Evolutionary conservation across 1,140 invertebrate species (phyloP), one percentile per base, ranked within the genome.

Genomic region (Pogonomyrmex barbatus): DNA sequence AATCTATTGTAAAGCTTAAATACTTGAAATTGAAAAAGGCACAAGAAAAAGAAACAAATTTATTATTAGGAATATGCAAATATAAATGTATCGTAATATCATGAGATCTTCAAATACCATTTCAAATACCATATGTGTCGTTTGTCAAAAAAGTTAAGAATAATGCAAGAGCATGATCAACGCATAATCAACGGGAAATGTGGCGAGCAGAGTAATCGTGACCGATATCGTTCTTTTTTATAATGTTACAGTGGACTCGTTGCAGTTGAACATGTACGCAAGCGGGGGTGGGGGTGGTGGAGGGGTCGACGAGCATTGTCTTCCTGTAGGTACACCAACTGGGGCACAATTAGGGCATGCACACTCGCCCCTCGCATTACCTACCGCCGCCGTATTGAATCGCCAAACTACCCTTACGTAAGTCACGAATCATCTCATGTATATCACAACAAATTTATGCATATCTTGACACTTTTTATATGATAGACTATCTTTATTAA

Each of bases 351-450:
- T 94, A 82, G 92, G 91, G 68, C 93, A 94, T 81, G 94, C 94
- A 78, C 94, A 94, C 77, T 95, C 94, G 63, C 94, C 94, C 76
- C 89, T 95, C 81, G 91, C 93, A 75, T 92, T 95, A 91, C 94
- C 94, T 91, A 94, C 94, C 86, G 94, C 93, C 89, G 94, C 94
- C 68, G 93, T 92, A 42, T 92, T 95, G 86, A 95, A 94, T 92
- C 94, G 94, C 65, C 94, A 95, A 76, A 94, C 94, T 62, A 94
- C 92, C 79, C 93, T 94, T 91, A 94, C 92, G 94, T 95, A 93
- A 95, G 93, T 94, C 52, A 56, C 39, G 4, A 56, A 39, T 56
- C 52, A 70, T 17, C 52, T 71, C 47, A 47, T n/a, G 71, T 82
- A 8, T 36, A 56, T 9, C 39, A 17, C 17, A n/a, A 2, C 17